phyloP scores from a whole-genome alignment of 1,140 invertebrate genomes.

The Akabosia matsudoensis region DNA sequence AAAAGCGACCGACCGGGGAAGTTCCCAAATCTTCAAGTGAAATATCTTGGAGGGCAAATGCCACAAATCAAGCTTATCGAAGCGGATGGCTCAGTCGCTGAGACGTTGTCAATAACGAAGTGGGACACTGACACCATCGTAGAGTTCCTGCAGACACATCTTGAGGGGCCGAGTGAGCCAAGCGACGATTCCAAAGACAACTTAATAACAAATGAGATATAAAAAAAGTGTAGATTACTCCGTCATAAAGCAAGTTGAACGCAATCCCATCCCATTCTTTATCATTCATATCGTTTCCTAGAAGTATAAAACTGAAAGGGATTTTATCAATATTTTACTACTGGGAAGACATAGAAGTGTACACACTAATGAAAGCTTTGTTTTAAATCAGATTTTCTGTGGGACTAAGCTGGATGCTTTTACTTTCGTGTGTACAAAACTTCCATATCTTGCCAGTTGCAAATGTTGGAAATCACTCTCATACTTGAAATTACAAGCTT shows the following conservation, averaged over 20 bases:
- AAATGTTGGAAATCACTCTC: not conserved
- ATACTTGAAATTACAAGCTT: too few species aligned
- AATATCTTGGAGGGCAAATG: conserved; percentile 44
- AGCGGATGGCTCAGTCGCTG: conserved; percentile 29
- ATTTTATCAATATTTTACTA: not conserved
- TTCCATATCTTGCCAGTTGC: not conserved
- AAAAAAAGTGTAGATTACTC: not conserved
- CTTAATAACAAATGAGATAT: not conserved
- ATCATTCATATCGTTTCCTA: not conserved
- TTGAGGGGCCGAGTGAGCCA: conserved; percentile 37
- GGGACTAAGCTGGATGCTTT: conserved; percentile 13
- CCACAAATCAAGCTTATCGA: conserved; percentile 40
- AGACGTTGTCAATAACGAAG: conserved; percentile 59
- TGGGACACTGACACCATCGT: conserved; percentile 62
- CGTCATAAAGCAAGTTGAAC: not conserved
- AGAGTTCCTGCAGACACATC: conserved; percentile 56
- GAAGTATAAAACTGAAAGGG: not conserved
- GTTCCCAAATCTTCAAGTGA: conserved; percentile 56
- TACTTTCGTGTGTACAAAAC: not conserved
- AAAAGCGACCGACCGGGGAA: conserved; percentile 55
- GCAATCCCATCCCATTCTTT: not conserved
- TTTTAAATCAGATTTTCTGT: conserved; percentile 14
- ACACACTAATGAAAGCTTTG: conserved; percentile 16
- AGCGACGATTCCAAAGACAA: not conserved
- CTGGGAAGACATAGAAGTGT: not conserved